Evolutionary conservation across 2,888 invertebrate genomes (phyloP), one percentile per base, ranked within the genome.

Genomic region (Rhodophaea formosa): DNA sequence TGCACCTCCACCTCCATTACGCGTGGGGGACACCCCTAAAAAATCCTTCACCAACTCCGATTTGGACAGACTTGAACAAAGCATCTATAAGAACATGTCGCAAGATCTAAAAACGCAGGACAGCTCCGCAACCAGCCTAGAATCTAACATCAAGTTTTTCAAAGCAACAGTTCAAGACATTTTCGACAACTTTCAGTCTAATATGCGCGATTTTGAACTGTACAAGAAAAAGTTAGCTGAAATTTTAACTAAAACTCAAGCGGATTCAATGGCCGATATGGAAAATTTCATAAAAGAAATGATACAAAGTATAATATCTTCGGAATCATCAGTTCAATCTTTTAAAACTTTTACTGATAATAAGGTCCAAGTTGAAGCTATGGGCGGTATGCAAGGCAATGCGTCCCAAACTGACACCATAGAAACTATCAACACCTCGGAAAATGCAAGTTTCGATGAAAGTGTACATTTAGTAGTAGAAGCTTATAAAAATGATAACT

Each of bases 261-360:
- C 74, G 1, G 81, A 84, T 5, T 77, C 81, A 1, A 57, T 86
- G 0, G 68, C 65, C 7, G 84, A 85, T 55, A 86, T 88, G 86
- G 86, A 88, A 67, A 75, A 80, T 1, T 88, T 89, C 58, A 82
- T 88, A 49, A 85, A 76, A 65, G 86, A 88, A 42, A 83, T 88
- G 77, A 80, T 89, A 61, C 80, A 84, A 8, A 76, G 85, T 54
- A 84, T 88, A n/a, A 74, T 79, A 62, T 80, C 82, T 1, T 77
- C 83, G 0, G 82, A 84, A 8, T 75, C 75, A 8, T 66, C 71
- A 35, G 16, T 17, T 16, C 51, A 51, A 7, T 51, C 51, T 35
- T 1, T 51, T 8, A 10, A 8, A 51, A 51, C 35, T 23, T 23
- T 3, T 17, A 51, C 10, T 17, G 35, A 51, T n/a, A 35, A 35